phyloP scores from a whole-genome alignment of 2,113 vertebrate species.

The Dromas ardeola region DNA sequence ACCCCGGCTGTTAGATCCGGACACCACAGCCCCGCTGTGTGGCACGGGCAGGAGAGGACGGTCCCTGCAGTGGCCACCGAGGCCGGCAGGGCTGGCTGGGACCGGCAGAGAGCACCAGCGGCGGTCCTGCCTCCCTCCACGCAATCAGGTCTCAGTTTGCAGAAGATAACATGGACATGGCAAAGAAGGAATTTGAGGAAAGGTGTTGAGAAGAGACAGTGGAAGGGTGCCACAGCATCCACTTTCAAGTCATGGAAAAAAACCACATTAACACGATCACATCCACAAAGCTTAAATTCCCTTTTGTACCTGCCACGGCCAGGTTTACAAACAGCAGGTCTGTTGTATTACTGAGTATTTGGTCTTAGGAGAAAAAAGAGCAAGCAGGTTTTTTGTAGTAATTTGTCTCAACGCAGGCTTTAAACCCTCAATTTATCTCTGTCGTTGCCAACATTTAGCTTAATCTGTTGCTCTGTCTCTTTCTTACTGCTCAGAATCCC shows the following conservation, averaged over 20 bases:
- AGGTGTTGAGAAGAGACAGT: rapidly evolving
- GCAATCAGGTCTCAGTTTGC: rapidly evolving
- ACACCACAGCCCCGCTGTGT: rapidly evolving
- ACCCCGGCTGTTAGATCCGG: background rate
- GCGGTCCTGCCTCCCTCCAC: background rate
- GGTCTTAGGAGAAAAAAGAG: background rate
- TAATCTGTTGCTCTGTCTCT: conserved; percentile 63
- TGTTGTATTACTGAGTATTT: background rate
- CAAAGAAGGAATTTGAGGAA: background rate
- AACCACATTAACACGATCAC: rapidly evolving
- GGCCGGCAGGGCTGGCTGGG: no score
- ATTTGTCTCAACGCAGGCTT: conserved; percentile 55
- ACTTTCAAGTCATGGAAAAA: background rate
- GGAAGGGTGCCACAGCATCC: background rate
- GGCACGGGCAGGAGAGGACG: rapidly evolving
- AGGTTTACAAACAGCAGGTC: background rate
- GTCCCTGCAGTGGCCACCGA: rapidly evolving
- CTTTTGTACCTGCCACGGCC: background rate
- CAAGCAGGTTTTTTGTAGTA: conserved; percentile 17
- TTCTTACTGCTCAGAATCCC: conserved; percentile 40
- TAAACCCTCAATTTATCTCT: conserved; percentile 67
- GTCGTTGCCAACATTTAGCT: conserved; percentile 46
- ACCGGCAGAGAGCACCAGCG: background rate
- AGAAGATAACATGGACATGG: rapidly evolving
- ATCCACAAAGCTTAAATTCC: background rate